A percentile compares a stretch with the other conserved stretches of the same genome.
Evolutionary conservation across 2,113 vertebrate species (phyloP).

Genomic region (Ophiodon elongatus): DNA sequence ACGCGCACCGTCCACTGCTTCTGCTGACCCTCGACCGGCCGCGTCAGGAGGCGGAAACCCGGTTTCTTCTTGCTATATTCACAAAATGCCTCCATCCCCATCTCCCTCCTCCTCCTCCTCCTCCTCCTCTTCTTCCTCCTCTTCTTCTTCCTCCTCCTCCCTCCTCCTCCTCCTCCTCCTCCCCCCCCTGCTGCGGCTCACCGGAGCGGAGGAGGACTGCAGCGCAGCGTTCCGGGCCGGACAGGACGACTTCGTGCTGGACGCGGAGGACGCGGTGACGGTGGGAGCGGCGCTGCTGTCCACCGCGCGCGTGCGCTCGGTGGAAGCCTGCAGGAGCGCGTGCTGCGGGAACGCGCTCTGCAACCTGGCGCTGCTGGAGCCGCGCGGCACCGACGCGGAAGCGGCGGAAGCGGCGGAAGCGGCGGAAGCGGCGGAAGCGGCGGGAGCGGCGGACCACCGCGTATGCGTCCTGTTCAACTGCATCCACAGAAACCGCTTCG

Average conservation of each 20-base stretch:
- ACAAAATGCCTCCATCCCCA: conserved; percentile 37
- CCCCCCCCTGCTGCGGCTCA: neutral
- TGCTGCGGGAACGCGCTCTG: conserved; percentile 86
- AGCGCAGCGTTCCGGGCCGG: conserved; percentile 75
- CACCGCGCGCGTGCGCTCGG: conserved; percentile 63
- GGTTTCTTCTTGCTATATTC: neutral
- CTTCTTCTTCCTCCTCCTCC: neutral
- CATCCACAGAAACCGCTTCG: conserved; percentile 86
- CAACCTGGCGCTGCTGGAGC: conserved; percentile 89
- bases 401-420: conserved; percentile 34
- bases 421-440: conserved; percentile 15
- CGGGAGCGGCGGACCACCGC: conserved; percentile 43
- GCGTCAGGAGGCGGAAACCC: too few relatives aligned
- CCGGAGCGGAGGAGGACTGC: conserved; percentile 31
- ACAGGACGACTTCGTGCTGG: conserved; percentile 85
- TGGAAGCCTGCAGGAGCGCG: conserved; percentile 83
- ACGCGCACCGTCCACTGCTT: neutral
- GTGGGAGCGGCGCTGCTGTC: conserved; percentile 87
- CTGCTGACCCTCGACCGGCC: too few relatives aligned
- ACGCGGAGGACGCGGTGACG: conserved; percentile 86
- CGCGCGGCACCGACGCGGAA: neutral
- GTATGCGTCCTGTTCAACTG: conserved; percentile 90
- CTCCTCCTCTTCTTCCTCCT: neutral
- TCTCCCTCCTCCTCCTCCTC: neutral
- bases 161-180: conserved; percentile 22